phyloP scores from a whole-genome alignment of 2,797 vertebrate species.

The Silurus lanzhouensis region DNA sequence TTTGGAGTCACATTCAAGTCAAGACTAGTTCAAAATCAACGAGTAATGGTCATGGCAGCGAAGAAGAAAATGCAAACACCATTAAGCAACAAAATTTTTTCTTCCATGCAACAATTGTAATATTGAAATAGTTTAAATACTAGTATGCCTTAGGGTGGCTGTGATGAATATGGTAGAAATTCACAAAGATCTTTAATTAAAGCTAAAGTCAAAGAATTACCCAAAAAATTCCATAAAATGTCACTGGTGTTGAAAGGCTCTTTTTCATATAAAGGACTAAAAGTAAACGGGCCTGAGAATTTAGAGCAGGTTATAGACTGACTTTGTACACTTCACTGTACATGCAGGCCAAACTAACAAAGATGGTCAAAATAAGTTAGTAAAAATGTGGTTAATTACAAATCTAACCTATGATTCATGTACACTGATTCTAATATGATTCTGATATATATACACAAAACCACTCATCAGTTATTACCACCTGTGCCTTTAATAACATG shows the following conservation, averaged over 20 bases:
- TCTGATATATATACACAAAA: background rate
- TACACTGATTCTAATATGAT: background rate
- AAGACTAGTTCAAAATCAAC: too few species aligned
- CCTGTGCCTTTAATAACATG: background rate
- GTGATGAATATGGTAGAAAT: background rate
- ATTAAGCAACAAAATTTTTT: background rate
- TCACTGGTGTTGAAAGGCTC: background rate
- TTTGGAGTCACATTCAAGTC: too few species aligned
- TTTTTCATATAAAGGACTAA: background rate
- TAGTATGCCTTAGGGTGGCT: too few species aligned
- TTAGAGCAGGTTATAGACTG: background rate
- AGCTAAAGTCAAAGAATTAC: background rate
- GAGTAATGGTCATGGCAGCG: background rate
- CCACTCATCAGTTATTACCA: background rate
- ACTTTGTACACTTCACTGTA: background rate
- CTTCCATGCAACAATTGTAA: too few species aligned
- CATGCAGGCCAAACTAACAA: background rate
- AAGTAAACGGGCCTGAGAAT: background rate
- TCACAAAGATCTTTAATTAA: background rate
- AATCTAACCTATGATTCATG: background rate
- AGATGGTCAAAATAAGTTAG: background rate
- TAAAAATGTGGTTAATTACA: background rate
- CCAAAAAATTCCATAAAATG: background rate
- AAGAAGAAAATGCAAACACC: background rate
- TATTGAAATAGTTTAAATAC: too few species aligned